Conservation (phyloP, 2,888 invertebrate genomes). For the Ischnura elegans region DNA sequence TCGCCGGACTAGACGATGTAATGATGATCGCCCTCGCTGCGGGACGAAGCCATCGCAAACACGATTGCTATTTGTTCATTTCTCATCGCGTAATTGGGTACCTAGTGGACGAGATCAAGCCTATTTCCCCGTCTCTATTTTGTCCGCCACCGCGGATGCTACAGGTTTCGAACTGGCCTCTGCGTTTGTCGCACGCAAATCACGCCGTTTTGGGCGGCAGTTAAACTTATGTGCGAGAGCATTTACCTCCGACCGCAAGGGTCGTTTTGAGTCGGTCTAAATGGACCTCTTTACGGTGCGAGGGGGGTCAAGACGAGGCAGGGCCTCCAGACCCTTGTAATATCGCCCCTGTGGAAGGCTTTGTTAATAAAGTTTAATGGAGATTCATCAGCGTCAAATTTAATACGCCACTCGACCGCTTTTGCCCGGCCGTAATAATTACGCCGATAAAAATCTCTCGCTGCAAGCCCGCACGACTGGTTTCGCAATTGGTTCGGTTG, state of each 20-base stretch:
- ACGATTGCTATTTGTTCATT: neutral
- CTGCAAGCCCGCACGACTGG: neutral
- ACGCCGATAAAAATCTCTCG: neutral
- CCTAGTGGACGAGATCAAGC: neutral
- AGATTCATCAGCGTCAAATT: conserved; percentile 31
- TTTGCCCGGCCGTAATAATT: neutral
- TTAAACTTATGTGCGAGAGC: neutral
- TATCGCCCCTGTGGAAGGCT: neutral
- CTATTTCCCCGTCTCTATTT: conserved; percentile 14
- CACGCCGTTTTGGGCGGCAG: conserved; percentile 20
- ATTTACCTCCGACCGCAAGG: conserved; percentile 24
- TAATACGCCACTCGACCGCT: neutral
- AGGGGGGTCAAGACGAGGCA: neutral
- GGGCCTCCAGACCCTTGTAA: neutral
- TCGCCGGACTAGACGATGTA: neutral
- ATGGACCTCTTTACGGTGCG: neutral
- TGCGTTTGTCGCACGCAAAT: neutral
- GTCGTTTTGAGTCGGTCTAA: conserved; percentile 14
- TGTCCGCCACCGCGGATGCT: neutral
- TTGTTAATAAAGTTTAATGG: conserved; percentile 4
- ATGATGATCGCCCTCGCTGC: neutral
- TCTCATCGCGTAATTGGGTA: neutral
- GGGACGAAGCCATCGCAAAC: neutral
- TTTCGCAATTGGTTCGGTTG: neutral
- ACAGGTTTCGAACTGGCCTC: neutral